Conservation (phyloP, 2,113 vertebrate genomes). For the Forbesichthys papilliferus region DNA sequence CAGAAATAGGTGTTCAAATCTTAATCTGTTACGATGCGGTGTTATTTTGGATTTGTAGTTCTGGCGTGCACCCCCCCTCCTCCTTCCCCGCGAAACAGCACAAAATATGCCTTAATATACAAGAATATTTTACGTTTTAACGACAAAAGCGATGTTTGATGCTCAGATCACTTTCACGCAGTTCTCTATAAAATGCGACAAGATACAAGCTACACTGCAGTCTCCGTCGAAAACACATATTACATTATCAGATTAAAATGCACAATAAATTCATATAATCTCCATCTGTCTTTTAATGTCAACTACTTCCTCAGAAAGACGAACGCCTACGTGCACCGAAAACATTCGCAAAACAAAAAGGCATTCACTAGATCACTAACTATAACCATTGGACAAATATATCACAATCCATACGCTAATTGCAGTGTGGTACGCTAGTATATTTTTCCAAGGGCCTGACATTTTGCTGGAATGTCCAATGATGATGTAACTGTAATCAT, state of each 20-base stretch:
- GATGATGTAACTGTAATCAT: slow-evolving; percentile 32
- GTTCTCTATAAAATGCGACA: too few species aligned
- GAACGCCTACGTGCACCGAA: slow-evolving; percentile 14
- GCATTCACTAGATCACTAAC: not conserved
- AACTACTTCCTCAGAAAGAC: slow-evolving; percentile 30
- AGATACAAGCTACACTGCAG: slow-evolving; percentile 34
- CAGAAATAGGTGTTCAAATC: not conserved
- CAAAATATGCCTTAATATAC: too few species aligned
- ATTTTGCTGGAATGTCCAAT: slow-evolving; percentile 17
- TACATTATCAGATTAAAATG: slow-evolving; percentile 30
- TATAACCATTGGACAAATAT: not conserved
- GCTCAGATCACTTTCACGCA: not conserved
- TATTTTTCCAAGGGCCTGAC: not conserved
- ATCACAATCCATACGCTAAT: not conserved
- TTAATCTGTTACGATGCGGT: not conserved
- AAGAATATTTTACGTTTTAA: not conserved
- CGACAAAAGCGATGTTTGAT: not conserved
- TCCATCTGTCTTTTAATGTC: slow-evolving; percentile 40
- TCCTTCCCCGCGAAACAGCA: too few species aligned
- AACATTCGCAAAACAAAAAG: not conserved
- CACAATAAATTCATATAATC: slow-evolving; percentile 35
- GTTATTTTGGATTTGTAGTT: too few species aligned
- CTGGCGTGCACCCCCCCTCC: too few species aligned
- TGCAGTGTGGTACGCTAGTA: not conserved
- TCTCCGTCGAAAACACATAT: slow-evolving; percentile 45